phyloP scores from a whole-genome alignment of 2,888 invertebrate genomes.

The Coenonympha arcania region DNA sequence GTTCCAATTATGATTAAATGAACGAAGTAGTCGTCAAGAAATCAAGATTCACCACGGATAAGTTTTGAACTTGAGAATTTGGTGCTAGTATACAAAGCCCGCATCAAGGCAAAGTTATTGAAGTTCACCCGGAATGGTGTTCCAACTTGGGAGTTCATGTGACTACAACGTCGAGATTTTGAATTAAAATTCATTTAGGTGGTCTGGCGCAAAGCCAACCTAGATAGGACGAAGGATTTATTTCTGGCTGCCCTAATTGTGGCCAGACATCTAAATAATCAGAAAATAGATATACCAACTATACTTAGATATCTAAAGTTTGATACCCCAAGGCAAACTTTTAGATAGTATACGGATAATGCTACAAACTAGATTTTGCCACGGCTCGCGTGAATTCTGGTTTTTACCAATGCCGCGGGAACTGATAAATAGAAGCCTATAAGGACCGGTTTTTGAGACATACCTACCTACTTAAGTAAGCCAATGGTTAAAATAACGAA shows the following conservation, averaged over 20 bases:
- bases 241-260: constrained; percentile 21
- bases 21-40: too few species aligned
- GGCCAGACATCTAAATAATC: constrained; percentile 14
- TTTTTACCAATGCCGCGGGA: too few species aligned
- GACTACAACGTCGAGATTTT: constrained; percentile 24
- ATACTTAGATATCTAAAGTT: not conserved
- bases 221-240: constrained; percentile 20
- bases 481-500: too few species aligned
- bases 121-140: constrained; percentile 23
- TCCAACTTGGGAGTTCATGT: constrained; percentile 25
- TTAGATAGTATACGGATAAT: too few species aligned
- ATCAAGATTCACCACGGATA: constrained; percentile 9
- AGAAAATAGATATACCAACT: not conserved
- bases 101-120: constrained; percentile 24
- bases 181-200: constrained; percentile 29
- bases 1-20: too few species aligned
- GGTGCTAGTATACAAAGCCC: constrained; percentile 22
- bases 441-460: too few species aligned
- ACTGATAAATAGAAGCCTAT: too few species aligned
- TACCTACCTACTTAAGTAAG: too few species aligned
- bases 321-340: too few species aligned
- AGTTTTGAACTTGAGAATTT: constrained; percentile 20
- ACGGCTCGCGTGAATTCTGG: too few species aligned
- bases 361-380: too few species aligned
- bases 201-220: constrained; percentile 26